These are phyloP conservation scores for Glaucidium brasilianum DNA, from an alignment of 2,113 vertebrate species.

Conservation along the genomic window DNA sequence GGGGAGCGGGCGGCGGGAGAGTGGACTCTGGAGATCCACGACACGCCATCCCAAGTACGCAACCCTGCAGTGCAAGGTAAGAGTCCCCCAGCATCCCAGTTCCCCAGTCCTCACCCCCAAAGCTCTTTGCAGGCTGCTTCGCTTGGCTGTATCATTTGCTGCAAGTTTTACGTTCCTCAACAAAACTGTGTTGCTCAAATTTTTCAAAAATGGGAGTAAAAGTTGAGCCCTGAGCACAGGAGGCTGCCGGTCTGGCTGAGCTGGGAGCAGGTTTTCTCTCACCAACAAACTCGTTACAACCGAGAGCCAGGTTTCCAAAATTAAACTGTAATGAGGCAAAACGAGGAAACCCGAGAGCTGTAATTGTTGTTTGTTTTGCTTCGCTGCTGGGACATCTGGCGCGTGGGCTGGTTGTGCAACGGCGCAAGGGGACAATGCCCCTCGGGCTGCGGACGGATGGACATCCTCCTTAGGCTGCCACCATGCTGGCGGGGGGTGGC, in stretches of 20 bases:
- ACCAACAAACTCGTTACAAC: not conserved
- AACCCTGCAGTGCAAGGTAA: slow-evolving; percentile 84
- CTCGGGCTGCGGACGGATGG: not conserved
- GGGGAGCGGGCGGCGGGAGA: slow-evolving; percentile 85
- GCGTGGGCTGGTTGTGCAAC: slow-evolving; percentile 4
- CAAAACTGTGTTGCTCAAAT: not conserved
- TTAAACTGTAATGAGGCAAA: slow-evolving; percentile 49
- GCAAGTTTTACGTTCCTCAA: not conserved
- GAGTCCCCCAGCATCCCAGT: not conserved
- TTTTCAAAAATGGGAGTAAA: not conserved
- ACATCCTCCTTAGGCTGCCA: not conserved
- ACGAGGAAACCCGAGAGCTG: slow-evolving; percentile 29
- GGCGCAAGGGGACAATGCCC: not conserved
- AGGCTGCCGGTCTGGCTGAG: not conserved
- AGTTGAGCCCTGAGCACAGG: not conserved
- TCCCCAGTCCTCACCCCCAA: accelerated
- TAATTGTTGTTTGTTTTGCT: slow-evolving; percentile 62
- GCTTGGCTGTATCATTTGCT: not conserved
- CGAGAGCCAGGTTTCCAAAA: slow-evolving; percentile 37
- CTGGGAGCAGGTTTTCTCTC: not conserved
- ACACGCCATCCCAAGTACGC: slow-evolving; percentile 83
- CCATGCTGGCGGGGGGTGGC: not conserved
- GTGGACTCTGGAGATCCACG: slow-evolving; percentile 89
- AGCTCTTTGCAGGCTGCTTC: not conserved
- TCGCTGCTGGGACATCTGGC: slow-evolving; percentile 44